phyloP scores from a whole-genome alignment of 2,113 vertebrate genomes.

The Pycnonotus jocosus region DNA sequence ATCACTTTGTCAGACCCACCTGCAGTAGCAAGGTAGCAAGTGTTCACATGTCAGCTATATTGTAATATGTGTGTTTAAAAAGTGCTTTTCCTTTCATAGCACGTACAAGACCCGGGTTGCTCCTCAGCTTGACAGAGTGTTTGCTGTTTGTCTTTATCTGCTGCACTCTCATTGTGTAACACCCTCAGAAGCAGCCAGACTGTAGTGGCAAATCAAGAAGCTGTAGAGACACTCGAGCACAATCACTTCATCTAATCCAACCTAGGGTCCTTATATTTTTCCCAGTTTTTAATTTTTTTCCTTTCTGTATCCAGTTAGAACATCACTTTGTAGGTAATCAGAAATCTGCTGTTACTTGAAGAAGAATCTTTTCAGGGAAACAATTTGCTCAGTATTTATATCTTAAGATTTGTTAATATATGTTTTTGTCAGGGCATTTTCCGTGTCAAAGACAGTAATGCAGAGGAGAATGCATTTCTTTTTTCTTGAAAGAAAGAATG shows the following conservation, averaged over 20 bases:
- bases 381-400: background rate
- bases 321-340: background rate
- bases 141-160: background rate
- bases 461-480: background rate
- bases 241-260: background rate
- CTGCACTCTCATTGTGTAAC: background rate
- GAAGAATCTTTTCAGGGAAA: background rate
- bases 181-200: background rate
- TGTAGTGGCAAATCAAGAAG: background rate
- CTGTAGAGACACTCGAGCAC: background rate
- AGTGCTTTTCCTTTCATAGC: background rate
- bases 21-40: background rate
- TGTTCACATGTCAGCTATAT: background rate
- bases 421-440: background rate
- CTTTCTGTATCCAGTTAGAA: background rate
- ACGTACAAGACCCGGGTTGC: background rate
- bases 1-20: background rate
- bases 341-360: background rate
- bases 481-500: background rate
- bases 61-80: background rate
- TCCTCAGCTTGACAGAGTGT: background rate
- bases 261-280: background rate
- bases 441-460: background rate
- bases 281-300: background rate
- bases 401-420: background rate